Conservation (phyloP, 2,797 vertebrate genomes). For the Phylloscopus collybita region DNA sequence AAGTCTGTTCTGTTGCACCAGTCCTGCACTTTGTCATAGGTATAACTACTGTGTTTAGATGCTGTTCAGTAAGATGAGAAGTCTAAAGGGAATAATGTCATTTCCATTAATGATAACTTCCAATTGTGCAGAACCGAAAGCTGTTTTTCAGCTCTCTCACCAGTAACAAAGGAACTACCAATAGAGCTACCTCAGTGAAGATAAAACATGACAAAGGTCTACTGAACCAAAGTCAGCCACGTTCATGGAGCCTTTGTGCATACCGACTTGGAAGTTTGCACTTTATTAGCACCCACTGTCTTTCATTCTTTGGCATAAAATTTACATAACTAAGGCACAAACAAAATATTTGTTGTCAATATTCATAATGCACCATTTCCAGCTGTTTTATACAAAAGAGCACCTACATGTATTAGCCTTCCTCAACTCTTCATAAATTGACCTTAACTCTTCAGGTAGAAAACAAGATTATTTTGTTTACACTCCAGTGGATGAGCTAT, state of each 20-base stretch:
- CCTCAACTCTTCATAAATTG: not conserved
- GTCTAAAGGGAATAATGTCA: not conserved
- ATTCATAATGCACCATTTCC: not conserved
- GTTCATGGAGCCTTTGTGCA: not conserved
- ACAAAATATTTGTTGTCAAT: not conserved
- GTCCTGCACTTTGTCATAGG: not conserved
- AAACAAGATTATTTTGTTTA: not conserved
- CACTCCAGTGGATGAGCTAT: not conserved
- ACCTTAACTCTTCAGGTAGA: not conserved
- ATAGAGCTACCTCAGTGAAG: not conserved
- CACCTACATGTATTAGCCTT: not conserved
- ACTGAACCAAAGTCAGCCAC: not conserved
- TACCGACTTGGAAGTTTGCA: not conserved
- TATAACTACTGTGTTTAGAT: not conserved
- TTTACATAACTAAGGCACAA: not conserved
- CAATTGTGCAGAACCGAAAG: not conserved
- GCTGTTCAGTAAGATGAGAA: not conserved
- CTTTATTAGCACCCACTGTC: not conserved
- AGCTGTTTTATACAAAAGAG: not conserved
- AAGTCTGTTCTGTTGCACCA: not conserved
- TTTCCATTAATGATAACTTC: not conserved
- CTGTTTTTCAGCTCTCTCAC: not conserved
- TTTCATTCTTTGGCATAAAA: not conserved
- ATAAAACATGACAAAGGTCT: not conserved
- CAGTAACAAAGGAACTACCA: not conserved